Base-by-base conservation (phyloP, 2,797 vertebrate species). In the Anguilla pacifica region DNA sequence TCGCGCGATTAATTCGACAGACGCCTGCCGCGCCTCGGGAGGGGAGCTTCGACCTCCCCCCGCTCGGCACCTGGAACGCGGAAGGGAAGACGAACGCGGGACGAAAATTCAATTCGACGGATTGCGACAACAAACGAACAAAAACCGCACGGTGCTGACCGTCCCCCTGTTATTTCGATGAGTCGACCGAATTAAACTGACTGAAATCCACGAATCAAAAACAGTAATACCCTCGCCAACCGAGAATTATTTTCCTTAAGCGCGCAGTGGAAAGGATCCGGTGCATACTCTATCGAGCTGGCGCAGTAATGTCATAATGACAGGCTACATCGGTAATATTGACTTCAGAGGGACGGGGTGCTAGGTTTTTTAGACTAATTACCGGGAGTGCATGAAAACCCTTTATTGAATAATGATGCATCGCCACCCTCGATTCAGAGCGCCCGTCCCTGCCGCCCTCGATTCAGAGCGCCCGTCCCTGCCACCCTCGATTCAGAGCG, bases 381-480 rank as follows among this genome's bases (percentile, higher is more conserved):
- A 85, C 17, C 64, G 28, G 13, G 28, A 11, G 84, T 22, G 31
- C 64, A 85, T 25, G 84, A 85, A 85, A 85, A n/a, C 31, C 84
- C 61, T 25, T 85, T 85, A 85, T 43, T 85, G 59, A 46, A 85
- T 64, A 35, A 64, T 85, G 84, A 85, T 25, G 25, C 17, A 43
- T 25, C 3, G 10, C 55, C 19, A 10, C 6, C 5, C 84, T 64
- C 43, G 84, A 35, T 39, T 39, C 53, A 43, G n/a, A 59, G 39
- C 17, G n/a, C n/a, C n/a, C n/a, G n/a, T n/a, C n/a, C n/a, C n/a
- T n/a, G n/a, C n/a, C n/a, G n/a, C n/a, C n/a, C n/a, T n/a, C n/a
- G n/a, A n/a, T n/a, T n/a, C n/a, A n/a, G n/a, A n/a, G n/a, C n/a
- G n/a, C n/a, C n/a, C n/a, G n/a, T n/a, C n/a, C n/a, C n/a, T n/a